These are phyloP conservation scores for Takifugu bimaculatus DNA, from an alignment of 2,113 vertebrate species.

Conservation along the genomic window DNA sequence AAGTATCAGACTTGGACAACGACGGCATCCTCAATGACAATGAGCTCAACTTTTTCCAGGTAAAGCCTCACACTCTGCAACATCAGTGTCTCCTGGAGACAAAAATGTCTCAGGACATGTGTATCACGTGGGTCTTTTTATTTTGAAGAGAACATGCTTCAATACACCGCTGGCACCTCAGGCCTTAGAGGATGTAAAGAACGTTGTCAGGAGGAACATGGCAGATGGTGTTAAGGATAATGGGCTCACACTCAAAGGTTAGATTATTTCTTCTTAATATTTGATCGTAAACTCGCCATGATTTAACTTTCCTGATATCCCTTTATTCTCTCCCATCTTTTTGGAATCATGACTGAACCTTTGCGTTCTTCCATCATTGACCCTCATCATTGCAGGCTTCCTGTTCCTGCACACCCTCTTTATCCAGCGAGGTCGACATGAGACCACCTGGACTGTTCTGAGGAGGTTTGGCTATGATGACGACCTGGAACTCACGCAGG, in stretches of 20 bases:
- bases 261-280: background rate
- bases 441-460: conserved; percentile 97
- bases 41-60: conserved; percentile 99
- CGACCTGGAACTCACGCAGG: conserved; percentile 92
- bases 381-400: conserved; percentile 78
- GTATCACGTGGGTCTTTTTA: conserved; percentile 3
- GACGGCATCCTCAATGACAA: conserved; percentile 96
- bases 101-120: background rate
- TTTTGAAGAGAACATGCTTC: conserved; percentile 90
- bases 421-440: conserved; percentile 95
- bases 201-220: conserved; percentile 94
- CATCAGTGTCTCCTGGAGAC: background rate
- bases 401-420: conserved; percentile 98
- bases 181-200: conserved; percentile 97
- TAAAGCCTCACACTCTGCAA: conserved; percentile 49
- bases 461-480: conserved; percentile 95
- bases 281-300: background rate
- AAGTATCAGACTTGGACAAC: conserved; percentile 97
- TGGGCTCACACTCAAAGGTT: conserved; percentile 94
- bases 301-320: background rate
- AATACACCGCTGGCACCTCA: conserved; percentile 96
- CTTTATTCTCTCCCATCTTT: background rate
- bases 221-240: conserved; percentile 91
- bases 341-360: background rate
- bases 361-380: background rate